A percentile compares a stretch with the other conserved stretches of the same genome.
These are phyloP conservation scores for Ptychobarbus kaznakovi DNA, from an alignment of 2,797 vertebrate genomes.

Conservation along the genomic window DNA sequence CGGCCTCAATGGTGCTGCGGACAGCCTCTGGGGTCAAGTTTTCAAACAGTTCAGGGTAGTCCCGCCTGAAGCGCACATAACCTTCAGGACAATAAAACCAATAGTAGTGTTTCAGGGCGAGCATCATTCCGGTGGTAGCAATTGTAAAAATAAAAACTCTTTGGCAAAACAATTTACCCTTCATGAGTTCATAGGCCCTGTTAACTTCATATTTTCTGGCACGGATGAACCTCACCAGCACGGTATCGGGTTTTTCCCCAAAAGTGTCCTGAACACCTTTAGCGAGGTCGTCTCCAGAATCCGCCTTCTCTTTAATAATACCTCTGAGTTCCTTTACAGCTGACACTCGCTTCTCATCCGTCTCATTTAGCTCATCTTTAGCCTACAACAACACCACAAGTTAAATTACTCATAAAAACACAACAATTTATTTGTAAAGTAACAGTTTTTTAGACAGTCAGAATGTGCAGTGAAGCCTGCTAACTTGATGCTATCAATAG, in stretches of 20 bases:
- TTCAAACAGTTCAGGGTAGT: conserved; percentile 96
- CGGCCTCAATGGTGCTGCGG: conserved; percentile 95
- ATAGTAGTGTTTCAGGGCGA: not conserved
- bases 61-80: conserved; percentile 93
- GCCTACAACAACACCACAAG: conserved; percentile 77
- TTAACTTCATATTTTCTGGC: conserved; percentile 91
- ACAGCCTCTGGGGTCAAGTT: conserved; percentile 90
- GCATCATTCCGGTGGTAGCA: not conserved
- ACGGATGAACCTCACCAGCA: conserved; percentile 92
- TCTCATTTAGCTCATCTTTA: conserved; percentile 96
- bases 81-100: conserved; percentile 74
- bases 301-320: conserved; percentile 84
- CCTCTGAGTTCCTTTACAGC: conserved; percentile 84
- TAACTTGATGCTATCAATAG: not conserved
- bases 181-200: conserved; percentile 91
- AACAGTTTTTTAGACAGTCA: not conserved
- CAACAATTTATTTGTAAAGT: not conserved
- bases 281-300: conserved; percentile 82
- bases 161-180: conserved; percentile 77
- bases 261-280: conserved; percentile 85
- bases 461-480: not conserved
- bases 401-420: not conserved
- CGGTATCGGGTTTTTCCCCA: conserved; percentile 77
- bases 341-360: conserved; percentile 82
- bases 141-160: not conserved